phyloP scores from a whole-genome alignment of 2,113 vertebrate genomes.

The Atrichornis clamosus region DNA sequence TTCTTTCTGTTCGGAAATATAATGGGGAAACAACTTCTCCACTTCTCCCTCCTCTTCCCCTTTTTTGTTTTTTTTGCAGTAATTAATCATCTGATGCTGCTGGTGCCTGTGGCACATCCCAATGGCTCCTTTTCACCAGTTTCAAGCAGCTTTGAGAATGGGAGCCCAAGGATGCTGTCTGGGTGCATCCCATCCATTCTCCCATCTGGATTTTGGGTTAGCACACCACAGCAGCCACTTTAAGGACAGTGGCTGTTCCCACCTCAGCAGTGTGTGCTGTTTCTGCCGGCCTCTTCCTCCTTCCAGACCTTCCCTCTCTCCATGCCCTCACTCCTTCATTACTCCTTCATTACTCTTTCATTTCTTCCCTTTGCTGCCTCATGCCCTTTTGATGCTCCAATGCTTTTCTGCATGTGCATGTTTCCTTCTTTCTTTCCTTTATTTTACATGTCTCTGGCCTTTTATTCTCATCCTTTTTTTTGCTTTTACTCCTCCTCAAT shows the following conservation, averaged over 20 bases:
- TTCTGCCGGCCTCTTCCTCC: background rate
- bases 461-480: background rate
- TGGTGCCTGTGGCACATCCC: background rate
- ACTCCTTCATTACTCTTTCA: background rate
- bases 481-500: background rate
- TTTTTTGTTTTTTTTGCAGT: slow-evolving; percentile 37
- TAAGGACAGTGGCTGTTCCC: background rate
- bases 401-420: background rate
- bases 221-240: fast-evolving
- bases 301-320: background rate
- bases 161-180: background rate
- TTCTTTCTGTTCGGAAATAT: slow-evolving; percentile 61
- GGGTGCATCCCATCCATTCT: fast-evolving
- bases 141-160: background rate
- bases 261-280: fast-evolving
- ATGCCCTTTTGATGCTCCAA: background rate
- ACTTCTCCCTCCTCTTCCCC: background rate
- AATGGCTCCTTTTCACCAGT: fast-evolving
- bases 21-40: slow-evolving; percentile 69
- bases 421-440: slow-evolving; percentile 21
- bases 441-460: background rate
- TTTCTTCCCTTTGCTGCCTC: background rate
- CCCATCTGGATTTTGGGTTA: fast-evolving
- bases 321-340: background rate
- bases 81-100: slow-evolving; percentile 60